Conservation (phyloP, 1,140 invertebrate genomes). For the Drosophila tani region DNA sequence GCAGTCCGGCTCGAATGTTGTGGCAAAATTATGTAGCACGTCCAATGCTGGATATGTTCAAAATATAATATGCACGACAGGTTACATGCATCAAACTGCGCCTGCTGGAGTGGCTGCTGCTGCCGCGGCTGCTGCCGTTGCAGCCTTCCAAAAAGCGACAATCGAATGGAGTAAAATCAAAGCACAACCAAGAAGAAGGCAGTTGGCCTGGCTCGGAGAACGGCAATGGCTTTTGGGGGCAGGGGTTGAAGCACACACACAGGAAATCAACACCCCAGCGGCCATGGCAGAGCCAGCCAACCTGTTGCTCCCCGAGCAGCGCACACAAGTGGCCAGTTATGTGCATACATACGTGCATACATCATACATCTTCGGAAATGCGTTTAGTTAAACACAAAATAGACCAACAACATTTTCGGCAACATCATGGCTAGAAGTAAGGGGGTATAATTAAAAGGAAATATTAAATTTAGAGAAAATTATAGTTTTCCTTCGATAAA, state of each 20-base stretch:
- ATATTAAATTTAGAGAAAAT: neutral
- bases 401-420: constrained; percentile 24
- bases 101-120: constrained; percentile 17
- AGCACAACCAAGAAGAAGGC: constrained; percentile 57
- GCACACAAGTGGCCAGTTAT: constrained; percentile 19
- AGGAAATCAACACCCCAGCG: constrained; percentile 17
- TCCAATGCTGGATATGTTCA: constrained; percentile 76
- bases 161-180: constrained; percentile 74
- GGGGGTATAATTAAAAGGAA: neutral
- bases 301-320: constrained; percentile 59
- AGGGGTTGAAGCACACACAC: constrained; percentile 9
- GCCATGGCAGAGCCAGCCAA: constrained; percentile 51
- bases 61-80: constrained; percentile 74
- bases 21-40: constrained; percentile 71
- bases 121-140: constrained; percentile 2
- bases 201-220: constrained; percentile 31
- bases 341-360: neutral
- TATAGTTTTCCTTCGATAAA: neutral
- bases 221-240: neutral
- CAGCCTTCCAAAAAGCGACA: constrained; percentile 47
- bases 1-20: constrained; percentile 33
- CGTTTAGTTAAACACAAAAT: constrained; percentile 54
- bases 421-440: neutral
- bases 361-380: constrained; percentile 55
- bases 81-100: constrained; percentile 80